These are phyloP conservation scores for Diarsia mendica DNA, from an alignment of 2,888 invertebrate species.

Conservation along the genomic window DNA sequence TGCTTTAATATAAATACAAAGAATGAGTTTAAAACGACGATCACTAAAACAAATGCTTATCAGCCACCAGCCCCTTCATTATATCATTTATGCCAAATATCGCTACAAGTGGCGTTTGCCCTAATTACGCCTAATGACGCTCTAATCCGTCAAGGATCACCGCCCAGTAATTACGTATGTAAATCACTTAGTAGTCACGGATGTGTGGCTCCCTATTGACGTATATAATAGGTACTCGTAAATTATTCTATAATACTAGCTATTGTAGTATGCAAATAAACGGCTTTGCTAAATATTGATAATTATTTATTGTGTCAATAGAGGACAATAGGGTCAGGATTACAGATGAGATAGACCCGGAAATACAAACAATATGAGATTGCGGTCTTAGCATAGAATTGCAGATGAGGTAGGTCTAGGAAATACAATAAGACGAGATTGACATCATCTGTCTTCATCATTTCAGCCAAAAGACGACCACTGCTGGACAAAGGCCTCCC, in stretches of 20 bases:
- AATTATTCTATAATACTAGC: conserved; percentile 32
- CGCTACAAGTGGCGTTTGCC: conserved; percentile 17
- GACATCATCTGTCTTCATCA: too few species aligned
- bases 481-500: too few species aligned
- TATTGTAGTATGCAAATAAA: conserved; percentile 38
- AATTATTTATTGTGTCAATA: conserved; percentile 31
- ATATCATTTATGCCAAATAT: conserved; percentile 10
- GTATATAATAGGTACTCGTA: conserved; percentile 20
- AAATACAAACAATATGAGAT: background rate
- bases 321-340: background rate
- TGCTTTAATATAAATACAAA: background rate
- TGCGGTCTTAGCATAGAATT: background rate
- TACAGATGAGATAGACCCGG: background rate
- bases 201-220: conserved; percentile 22
- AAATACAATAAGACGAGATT: background rate
- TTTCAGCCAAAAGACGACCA: too few species aligned
- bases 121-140: conserved; percentile 11
- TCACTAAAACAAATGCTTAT: background rate
- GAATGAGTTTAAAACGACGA: background rate
- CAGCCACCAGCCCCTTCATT: too few species aligned
- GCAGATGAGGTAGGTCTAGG: background rate
- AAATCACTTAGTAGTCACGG: conserved; percentile 38
- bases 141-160: conserved; percentile 32
- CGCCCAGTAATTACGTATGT: conserved; percentile 35
- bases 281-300: conserved; percentile 4